phyloP scores from a whole-genome alignment of 2,888 invertebrate species.

The Drosophila eohydei region DNA sequence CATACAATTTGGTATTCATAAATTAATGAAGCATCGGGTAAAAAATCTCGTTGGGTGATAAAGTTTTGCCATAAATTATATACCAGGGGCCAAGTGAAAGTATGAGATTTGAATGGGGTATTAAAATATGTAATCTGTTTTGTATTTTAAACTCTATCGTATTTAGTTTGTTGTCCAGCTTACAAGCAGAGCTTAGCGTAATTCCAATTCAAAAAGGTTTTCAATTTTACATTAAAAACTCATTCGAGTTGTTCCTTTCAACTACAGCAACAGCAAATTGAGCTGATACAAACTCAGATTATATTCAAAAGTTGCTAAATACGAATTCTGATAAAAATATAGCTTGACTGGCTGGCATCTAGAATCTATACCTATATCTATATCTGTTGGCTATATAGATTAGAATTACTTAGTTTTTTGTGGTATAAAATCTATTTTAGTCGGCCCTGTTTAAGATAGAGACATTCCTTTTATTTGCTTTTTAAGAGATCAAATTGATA shows the following conservation, averaged over 20 bases:
- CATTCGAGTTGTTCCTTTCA: conserved; percentile 3
- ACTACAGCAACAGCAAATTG: neutral
- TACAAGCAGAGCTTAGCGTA: conserved; percentile 15
- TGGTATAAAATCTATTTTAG: no score
- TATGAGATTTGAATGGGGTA: conserved; percentile 50
- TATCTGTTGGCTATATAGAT: no score
- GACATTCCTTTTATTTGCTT: no score
- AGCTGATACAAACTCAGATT: neutral
- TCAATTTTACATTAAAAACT: conserved; percentile 25
- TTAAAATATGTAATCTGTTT: conserved; percentile 61
- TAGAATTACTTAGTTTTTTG: no score
- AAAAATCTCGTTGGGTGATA: conserved; percentile 51
- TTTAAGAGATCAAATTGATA: no score
- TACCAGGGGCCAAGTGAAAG: conserved; percentile 10
- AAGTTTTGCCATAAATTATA: conserved; percentile 74
- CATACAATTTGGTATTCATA: conserved; percentile 76
- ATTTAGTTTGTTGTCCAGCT: conserved; percentile 7
- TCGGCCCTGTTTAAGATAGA: no score
- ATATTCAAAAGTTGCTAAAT: no score
- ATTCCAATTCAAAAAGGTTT: conserved; percentile 27
- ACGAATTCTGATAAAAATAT: no score
- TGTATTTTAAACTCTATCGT: conserved; percentile 37
- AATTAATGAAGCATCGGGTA: conserved; percentile 69
- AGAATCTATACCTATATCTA: no score
- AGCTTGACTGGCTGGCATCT: no score